phyloP scores from a whole-genome alignment of 2,113 vertebrate species.

The Malurus melanocephalus region DNA sequence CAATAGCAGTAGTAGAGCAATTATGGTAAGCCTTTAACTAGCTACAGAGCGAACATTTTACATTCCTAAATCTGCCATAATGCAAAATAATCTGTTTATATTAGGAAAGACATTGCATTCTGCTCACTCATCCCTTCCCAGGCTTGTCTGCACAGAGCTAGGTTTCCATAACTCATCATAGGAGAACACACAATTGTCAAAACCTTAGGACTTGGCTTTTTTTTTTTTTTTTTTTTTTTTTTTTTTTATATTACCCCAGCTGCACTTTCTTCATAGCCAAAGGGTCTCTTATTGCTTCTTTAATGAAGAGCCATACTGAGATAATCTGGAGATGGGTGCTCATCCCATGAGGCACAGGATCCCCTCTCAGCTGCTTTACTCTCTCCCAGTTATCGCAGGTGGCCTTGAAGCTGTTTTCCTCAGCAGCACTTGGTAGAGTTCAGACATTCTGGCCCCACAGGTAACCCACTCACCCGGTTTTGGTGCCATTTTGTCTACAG shows the following conservation, averaged over 20 bases:
- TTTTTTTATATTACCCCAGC: not conserved
- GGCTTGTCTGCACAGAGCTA: conserved; percentile 47
- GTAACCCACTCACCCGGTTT: not conserved
- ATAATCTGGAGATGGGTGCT: not conserved
- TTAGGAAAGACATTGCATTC: conserved; percentile 56
- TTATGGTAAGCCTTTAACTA: conserved; percentile 62
- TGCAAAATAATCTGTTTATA: conserved; percentile 62
- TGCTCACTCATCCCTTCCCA: conserved; percentile 43
- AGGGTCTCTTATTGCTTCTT: not conserved
- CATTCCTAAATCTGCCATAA: conserved; percentile 50
- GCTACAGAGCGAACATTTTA: conserved; percentile 38
- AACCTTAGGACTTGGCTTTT: not conserved
- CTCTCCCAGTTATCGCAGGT: not conserved
- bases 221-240: not conserved
- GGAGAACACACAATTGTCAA: not conserved
- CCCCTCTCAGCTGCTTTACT: not conserved
- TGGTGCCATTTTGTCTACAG: not conserved
- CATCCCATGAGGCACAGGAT: not conserved
- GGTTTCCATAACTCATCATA: conserved; percentile 5
- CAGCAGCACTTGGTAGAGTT: not conserved
- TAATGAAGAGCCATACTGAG: not conserved
- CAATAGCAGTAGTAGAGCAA: conserved; percentile 38
- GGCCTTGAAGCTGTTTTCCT: not conserved
- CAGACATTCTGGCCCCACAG: not conserved
- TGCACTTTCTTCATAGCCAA: conserved; percentile 10